Evolutionary conservation across 1,140 invertebrate species (phyloP), one percentile per base, ranked within the genome.

Genomic region (Apis mellifera): DNA sequence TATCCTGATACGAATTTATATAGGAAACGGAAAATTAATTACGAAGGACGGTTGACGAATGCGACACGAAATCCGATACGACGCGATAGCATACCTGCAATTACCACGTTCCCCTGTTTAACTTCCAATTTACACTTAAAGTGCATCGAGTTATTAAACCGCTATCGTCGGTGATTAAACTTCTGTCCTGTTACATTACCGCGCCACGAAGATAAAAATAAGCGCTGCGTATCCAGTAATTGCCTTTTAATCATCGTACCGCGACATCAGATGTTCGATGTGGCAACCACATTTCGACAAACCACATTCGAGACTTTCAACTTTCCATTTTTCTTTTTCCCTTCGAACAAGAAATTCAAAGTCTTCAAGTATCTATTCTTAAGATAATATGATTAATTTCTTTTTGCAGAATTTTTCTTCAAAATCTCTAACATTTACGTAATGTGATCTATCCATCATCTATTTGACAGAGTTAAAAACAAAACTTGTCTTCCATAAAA

Each of bases 101-200:
- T 65, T 42, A 42, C 64, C 32, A 11, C 64, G 42, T 21, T 65
- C 64, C 15, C 4, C 19, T 65, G 17, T 19, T 65, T 65, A 65
- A 65, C 32, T 65, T 21, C 64, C 42, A 42, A 65, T 65, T 65
- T 65, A 65, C 64, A 65, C 64, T 65, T 65, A 42, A 23, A 65
- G 32, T 65, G 19, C 64, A 65, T 65, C 32, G 32, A 19, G 26
- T 42, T 21, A 65, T 42, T 21, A 65, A 65, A 65, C 26, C 26
- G 3, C 17, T 65, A 65, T 65, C 64, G 64, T 9, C 32, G 64
- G 19, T 17, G 64, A 65, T 65, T 42, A 65, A 65, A 65, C 32
- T 65, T n/a, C n/a, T 42, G 64, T 65, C 64, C 64, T 65, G 19
- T 21, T 65, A 42, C 32, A 42, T n/a, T 42, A 42, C 32, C 32